A percentile compares a stretch with the other conserved stretches of the same genome.
Conservation (phyloP, 2,797 vertebrate species). For the Sebastiscus tertius region DNA sequence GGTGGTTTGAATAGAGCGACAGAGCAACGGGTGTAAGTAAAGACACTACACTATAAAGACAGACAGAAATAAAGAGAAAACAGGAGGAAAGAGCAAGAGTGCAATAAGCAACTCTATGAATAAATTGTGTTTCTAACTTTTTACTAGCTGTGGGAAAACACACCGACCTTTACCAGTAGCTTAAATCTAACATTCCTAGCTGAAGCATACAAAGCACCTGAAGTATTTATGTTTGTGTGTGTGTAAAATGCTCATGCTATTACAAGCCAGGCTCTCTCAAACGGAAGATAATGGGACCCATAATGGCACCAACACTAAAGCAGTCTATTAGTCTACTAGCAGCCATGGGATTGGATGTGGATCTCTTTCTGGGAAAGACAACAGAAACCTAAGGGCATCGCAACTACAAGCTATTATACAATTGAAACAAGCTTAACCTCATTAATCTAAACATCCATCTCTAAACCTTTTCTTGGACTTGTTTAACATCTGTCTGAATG, state of each 20-base stretch:
- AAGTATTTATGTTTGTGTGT: neutral
- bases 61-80: neutral
- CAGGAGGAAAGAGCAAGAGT: neutral
- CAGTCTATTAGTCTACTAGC: conserved; percentile 7
- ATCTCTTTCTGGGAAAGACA: neutral
- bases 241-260: neutral
- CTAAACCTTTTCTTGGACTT: neutral
- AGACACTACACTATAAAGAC: neutral
- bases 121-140: neutral
- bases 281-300: conserved; percentile 21
- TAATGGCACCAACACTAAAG: conserved; percentile 9
- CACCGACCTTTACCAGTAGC: neutral
- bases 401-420: neutral
- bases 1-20: neutral
- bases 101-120: neutral
- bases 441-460: neutral
- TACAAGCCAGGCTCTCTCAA: conserved; percentile 21
- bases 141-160: neutral
- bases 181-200: conserved; percentile 9
- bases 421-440: neutral
- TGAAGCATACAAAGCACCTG: conserved; percentile 3
- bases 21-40: neutral
- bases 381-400: neutral
- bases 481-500: neutral
- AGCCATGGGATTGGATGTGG: neutral